Percentiles rank a stretch among this genome's conserved stretches.
Evolutionary conservation across 1,140 invertebrate species (phyloP).

Genomic region (Aradophagus sp.): DNA sequence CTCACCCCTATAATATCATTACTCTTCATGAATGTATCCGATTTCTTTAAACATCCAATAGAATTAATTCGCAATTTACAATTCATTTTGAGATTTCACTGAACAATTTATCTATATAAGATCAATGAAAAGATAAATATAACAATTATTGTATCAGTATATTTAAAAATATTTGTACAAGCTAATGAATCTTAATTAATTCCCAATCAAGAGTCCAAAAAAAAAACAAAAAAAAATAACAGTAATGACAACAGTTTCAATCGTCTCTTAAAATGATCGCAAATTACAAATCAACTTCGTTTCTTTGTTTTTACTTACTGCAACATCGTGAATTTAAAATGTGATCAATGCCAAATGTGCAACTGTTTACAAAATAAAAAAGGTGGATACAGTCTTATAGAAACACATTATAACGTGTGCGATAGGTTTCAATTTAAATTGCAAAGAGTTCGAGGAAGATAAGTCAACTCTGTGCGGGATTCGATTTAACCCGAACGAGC

Average conservation of each 20-base stretch:
- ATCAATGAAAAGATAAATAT: too few relatives aligned
- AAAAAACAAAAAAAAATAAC: too few relatives aligned
- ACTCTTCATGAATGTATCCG: too few relatives aligned
- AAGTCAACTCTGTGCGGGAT: background rate
- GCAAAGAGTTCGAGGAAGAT: conserved; percentile 9
- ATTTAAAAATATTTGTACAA: too few relatives aligned
- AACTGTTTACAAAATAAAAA: conserved; percentile 23
- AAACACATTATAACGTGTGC: conserved; percentile 47
- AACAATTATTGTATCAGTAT: too few relatives aligned
- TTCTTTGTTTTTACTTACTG: too few relatives aligned
- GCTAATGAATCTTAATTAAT: conserved; percentile 19
- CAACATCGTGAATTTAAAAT: conserved; percentile 11
- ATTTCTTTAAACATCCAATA: too few relatives aligned
- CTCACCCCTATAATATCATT: too few relatives aligned
- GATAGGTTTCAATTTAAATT: conserved; percentile 15
- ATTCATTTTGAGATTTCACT: too few relatives aligned
- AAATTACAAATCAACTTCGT: conserved; percentile 32
- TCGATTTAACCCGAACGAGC: too few relatives aligned
- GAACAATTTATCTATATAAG: too few relatives aligned
- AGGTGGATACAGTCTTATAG: conserved; percentile 46
- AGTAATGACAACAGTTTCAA: background rate
- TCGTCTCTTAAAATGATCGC: conserved; percentile 5
- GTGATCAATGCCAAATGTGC: conserved; percentile 13
- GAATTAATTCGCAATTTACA: too few relatives aligned
- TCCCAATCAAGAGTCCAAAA: conserved; percentile 7